These are phyloP conservation scores for Cheilosia vulpina DNA, from an alignment of 2,888 invertebrate species.

Conservation along the genomic window DNA sequence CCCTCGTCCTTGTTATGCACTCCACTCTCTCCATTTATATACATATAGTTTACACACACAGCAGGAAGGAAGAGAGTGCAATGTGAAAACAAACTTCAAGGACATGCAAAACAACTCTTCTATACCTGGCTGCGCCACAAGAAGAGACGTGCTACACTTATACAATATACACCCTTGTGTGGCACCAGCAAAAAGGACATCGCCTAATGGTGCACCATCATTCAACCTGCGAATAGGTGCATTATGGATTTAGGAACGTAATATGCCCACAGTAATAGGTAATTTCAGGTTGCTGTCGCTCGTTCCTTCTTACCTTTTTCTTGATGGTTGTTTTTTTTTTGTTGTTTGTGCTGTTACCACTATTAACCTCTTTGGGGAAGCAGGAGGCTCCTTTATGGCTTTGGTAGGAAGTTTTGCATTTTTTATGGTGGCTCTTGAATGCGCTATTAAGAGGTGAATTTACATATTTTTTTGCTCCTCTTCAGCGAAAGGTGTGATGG, in stretches of 20 bases:
- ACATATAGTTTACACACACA: constrained; percentile 49
- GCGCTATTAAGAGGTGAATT: constrained; percentile 36
- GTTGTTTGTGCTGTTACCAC: constrained; percentile 7
- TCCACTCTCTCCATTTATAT: constrained; percentile 19
- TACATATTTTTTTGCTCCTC: neutral
- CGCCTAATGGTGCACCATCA: constrained; percentile 70
- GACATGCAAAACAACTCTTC: constrained; percentile 72
- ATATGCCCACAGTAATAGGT: constrained; percentile 73
- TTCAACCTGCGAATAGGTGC: constrained; percentile 66
- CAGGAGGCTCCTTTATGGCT: constrained; percentile 20
- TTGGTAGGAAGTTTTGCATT: constrained; percentile 25
- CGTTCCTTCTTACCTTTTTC: constrained; percentile 3
- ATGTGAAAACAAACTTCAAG: constrained; percentile 75
- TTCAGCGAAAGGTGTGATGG: constrained; percentile 33
- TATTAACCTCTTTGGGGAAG: constrained; percentile 21
- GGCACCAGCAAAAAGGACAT: constrained; percentile 65
- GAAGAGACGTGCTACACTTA: constrained; percentile 63
- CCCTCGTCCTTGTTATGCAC: constrained; percentile 69
- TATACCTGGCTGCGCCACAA: constrained; percentile 30
- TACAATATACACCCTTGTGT: constrained; percentile 69
- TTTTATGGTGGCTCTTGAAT: constrained; percentile 27
- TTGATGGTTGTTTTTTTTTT: neutral
- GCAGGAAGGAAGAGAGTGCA: constrained; percentile 73
- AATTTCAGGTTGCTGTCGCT: constrained; percentile 37
- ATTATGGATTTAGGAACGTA: constrained; percentile 64